These are phyloP conservation scores for Mobula hypostoma DNA, from an alignment of 2,113 vertebrate genomes.

Conservation along the genomic window DNA sequence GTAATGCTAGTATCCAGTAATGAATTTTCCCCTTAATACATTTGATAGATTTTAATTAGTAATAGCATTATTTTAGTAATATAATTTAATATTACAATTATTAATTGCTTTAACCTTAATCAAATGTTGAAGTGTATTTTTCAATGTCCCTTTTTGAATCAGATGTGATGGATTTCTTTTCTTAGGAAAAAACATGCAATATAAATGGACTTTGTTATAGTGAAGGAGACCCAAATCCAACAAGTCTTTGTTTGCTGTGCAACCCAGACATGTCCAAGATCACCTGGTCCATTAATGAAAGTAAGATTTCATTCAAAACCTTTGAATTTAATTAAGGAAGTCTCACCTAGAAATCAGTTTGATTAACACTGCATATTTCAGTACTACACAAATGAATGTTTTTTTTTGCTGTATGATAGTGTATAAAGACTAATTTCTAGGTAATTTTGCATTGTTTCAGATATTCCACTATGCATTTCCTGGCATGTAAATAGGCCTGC, in stretches of 20 bases:
- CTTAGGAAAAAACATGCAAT: slow-evolving; percentile 58
- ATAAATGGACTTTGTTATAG: slow-evolving; percentile 63
- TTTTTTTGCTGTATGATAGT: too few species aligned
- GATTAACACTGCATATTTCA: too few species aligned
- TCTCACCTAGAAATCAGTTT: not conserved
- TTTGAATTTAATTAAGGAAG: not conserved
- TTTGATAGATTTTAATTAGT: not conserved
- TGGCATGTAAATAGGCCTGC: too few species aligned
- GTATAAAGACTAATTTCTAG: too few species aligned
- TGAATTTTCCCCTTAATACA: too few species aligned
- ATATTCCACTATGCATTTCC: too few species aligned
- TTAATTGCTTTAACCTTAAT: not conserved
- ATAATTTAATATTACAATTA: not conserved
- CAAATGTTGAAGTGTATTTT: not conserved
- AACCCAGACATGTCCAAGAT: slow-evolving; percentile 54
- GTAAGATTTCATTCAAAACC: slow-evolving; percentile 44
- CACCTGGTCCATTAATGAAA: slow-evolving; percentile 63
- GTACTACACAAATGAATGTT: too few species aligned
- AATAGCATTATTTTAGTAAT: too few species aligned
- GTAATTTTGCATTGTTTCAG: too few species aligned
- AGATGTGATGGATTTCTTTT: too few species aligned
- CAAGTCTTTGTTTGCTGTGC: slow-evolving; percentile 60
- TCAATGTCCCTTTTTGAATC: not conserved
- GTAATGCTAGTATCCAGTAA: too few species aligned
- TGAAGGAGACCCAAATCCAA: slow-evolving; percentile 53